Evolutionary conservation across 2,113 vertebrate genomes (phyloP).

Genomic region (Columba livia): DNA sequence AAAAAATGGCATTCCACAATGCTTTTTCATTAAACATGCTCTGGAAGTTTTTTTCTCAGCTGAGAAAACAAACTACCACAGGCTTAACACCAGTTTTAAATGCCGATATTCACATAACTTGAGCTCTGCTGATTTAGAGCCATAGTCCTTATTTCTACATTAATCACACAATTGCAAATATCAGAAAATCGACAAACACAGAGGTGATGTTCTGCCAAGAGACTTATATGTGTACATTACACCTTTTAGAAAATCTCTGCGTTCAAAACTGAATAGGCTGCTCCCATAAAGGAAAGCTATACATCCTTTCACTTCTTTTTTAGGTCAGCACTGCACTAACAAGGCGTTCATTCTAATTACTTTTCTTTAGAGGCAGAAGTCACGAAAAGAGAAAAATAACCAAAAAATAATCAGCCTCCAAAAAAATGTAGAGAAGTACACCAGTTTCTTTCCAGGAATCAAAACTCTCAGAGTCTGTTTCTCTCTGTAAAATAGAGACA

Average conservation of each 20-base stretch:
- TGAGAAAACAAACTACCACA: background rate
- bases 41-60: fast-evolving
- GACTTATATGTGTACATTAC: background rate
- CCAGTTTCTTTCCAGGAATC: background rate
- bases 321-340: background rate
- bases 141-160: background rate
- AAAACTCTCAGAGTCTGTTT: background rate
- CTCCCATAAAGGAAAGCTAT: background rate
- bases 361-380: background rate
- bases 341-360: background rate
- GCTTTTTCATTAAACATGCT: background rate
- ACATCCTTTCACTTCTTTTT: background rate
- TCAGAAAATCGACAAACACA: background rate
- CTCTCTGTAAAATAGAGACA: background rate
- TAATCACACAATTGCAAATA: background rate
- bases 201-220: background rate
- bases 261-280: background rate
- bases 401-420: background rate
- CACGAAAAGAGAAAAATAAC: background rate
- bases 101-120: background rate
- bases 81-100: background rate
- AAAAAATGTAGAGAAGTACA: background rate
- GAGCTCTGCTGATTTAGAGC: background rate
- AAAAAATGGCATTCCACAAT: background rate
- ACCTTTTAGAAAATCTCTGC: background rate